phyloP scores from a whole-genome alignment of 2,113 vertebrate species.

The Zootoca vivipara region DNA sequence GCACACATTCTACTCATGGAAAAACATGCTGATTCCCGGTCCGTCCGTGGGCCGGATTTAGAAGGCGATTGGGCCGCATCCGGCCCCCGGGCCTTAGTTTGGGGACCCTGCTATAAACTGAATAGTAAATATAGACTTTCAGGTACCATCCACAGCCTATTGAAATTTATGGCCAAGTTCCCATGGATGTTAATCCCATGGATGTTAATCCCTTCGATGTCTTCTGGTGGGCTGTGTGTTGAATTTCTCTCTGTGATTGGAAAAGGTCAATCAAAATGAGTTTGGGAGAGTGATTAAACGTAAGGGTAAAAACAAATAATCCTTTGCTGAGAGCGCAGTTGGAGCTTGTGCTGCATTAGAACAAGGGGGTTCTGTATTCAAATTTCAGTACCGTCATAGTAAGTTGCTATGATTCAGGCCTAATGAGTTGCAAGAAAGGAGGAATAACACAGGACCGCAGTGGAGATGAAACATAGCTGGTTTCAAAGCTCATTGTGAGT shows the following conservation, averaged over 20 bases:
- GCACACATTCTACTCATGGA: too few relatives aligned
- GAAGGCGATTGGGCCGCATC: too few relatives aligned
- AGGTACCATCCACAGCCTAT: neutral
- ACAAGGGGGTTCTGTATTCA: neutral
- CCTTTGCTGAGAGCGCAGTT: neutral
- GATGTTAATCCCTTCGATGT: neutral
- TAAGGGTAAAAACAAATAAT: neutral
- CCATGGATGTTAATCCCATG: neutral
- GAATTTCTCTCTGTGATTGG: constrained; percentile 29
- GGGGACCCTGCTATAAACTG: constrained; percentile 48
- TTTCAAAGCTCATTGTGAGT: neutral
- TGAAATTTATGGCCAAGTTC: neutral
- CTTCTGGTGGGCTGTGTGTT: neutral
- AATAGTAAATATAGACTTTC: constrained; percentile 42
- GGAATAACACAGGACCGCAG: neutral
- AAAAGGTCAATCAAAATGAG: constrained; percentile 20
- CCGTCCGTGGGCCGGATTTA: too few relatives aligned
- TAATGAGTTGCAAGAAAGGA: constrained; percentile 39
- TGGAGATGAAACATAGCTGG: neutral
- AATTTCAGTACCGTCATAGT: neutral
- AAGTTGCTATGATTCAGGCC: neutral
- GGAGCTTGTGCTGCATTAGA: neutral
- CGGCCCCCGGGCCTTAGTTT: too few relatives aligned
- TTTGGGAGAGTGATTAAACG: neutral
- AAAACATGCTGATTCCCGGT: too few relatives aligned